Evolutionary conservation across 2,797 vertebrate genomes (phyloP).

Genomic region (Harpia harpyja): DNA sequence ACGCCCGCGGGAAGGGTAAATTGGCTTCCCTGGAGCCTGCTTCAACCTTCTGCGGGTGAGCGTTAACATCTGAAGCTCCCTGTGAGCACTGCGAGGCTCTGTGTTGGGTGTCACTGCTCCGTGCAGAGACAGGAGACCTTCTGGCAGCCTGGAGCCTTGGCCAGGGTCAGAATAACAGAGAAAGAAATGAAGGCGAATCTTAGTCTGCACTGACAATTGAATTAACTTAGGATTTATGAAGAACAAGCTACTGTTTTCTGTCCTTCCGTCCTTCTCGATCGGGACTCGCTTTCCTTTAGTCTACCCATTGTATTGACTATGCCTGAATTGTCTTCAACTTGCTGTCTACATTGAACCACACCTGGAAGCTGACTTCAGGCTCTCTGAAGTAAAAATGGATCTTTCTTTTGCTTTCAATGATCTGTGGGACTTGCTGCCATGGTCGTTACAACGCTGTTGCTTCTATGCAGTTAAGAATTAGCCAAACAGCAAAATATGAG

Average conservation of each 20-base stretch:
- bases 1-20: not conserved
- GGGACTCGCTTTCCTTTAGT: not conserved
- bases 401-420: not conserved
- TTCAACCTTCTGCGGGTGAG: not conserved
- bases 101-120: too few species aligned
- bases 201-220: not conserved
- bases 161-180: not conserved
- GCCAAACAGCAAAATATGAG: not conserved
- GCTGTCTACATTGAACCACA: not conserved
- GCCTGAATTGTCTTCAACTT: not conserved
- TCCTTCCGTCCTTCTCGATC: fast-evolving
- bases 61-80: not conserved
- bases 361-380: not conserved
- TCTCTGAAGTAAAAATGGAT: not conserved
- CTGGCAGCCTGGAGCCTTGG: not conserved
- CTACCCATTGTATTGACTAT: not conserved
- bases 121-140: fast-evolving
- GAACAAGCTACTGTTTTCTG: not conserved
- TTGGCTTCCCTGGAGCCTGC: not conserved
- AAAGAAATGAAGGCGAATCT: not conserved
- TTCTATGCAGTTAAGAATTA: not conserved
- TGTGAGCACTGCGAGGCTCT: not conserved
- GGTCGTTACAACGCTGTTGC: not conserved
- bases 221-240: not conserved
- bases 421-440: not conserved